Base-by-base conservation (phyloP, 1,140 invertebrate species). In the Penaeus chinensis region DNA sequence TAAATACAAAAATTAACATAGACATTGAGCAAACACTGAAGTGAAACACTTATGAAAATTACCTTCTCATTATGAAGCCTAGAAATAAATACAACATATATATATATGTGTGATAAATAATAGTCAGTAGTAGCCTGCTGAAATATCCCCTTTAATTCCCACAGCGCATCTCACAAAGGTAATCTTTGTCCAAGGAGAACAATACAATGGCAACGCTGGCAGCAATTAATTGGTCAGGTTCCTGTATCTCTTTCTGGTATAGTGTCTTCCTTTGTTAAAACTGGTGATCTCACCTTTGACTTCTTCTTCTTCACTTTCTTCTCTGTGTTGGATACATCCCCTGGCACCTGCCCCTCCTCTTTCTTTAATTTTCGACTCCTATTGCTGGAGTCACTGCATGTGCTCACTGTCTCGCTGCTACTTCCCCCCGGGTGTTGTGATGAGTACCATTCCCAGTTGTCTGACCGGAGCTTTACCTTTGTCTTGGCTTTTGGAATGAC, bases 361-460 rank as follows among this genome's bases (percentile, higher is more conserved):
- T 18, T 10, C 18, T 71, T 77, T 27, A 32, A n/a, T 20, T 78
- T 87, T 24, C 80, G 47, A 60, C 42, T 61, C 22, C 78, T 87
- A 3, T 66, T 62, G 54, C 86, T 87, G 10, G 80, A 87, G 42
- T 84, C 82, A 63, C 87, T 88, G 80, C 82, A 88, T 4, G 87
- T 84, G 65, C 87, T 88, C n/a, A 88, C 74, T 19, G 87, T 88
- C 62, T 88, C 87, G 61, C 87, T 88, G 76, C 87, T 88, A 54
- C 89, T 91, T 42, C 90, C 90, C 7, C 88, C 85, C 13, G 90
- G 91, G 83, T 91, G 87, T 11, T 89, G 89, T 18, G 87, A 90
- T 22, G 90, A 89, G 81, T 92, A 90, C 90, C 91, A 90, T 87
- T 91, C 91, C 91, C 91, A 92, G 83, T 92, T 92, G 37, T 92